Base-by-base conservation (phyloP, 1,140 invertebrate species). In the Pseudomyrmex dendroicus region DNA sequence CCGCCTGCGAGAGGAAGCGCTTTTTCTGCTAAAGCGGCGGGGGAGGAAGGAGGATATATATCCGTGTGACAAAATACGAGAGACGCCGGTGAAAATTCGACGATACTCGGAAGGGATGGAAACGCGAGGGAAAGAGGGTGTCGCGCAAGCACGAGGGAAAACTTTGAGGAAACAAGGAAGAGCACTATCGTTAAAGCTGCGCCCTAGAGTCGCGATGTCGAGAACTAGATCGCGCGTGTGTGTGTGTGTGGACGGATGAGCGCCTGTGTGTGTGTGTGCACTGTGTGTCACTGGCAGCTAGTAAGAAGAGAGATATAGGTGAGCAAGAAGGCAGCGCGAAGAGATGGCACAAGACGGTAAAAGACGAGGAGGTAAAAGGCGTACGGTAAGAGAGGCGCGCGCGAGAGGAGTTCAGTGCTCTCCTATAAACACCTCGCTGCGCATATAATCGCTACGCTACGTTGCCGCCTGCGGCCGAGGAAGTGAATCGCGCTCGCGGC, bases 381-480 rank as follows among this genome's bases (percentile, higher is more conserved):
- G 77, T 48, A 73, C 5, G 57, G 9, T 35, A 35, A 35, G 73
- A 46, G 4, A 50, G 72, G 15, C 52, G 17, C 20, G 22, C 78
- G 17, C 48, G 22, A 77, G 62, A 84, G 72, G 77, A 86, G 89
- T 89, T 84, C 85, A 82, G 54, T 77, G 82, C 84, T 86, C 85
- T 85, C 78, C 82, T 86, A 84, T 88, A 89, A 91, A 89, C 89
- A 89, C 80, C 74, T 88, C 68, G 54, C 68, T 86, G 89, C 66
- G 78, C 89, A 70, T 35, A 35, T 89, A 90, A 91, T 91, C 86
- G 86, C 35, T 56, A 72, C 64, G 17, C 2, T 77, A 77, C 46
- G 56, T 22, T 52, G 72, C 48, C 13, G 10, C 52, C 44, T 22
- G 72, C 7, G 12, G 72, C 66, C 15, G 8, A 44, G 22, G 44